phyloP scores from a whole-genome alignment of 2,888 invertebrate genomes.

The Ditula angustiorana region DNA sequence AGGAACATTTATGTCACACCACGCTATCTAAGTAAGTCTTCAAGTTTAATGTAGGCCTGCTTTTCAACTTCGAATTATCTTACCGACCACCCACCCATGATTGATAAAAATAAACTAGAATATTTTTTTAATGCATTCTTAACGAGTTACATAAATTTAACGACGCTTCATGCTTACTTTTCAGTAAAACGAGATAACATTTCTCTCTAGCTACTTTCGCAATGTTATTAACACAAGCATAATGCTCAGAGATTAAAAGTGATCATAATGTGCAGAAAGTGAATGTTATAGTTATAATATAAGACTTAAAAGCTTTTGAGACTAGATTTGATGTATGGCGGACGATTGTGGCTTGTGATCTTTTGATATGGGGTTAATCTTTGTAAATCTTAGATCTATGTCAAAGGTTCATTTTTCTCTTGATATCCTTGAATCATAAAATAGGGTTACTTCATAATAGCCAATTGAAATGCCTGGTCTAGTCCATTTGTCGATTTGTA shows the following conservation, averaged over 20 bases:
- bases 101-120: background rate
- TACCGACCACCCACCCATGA: background rate
- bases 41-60: too few species aligned
- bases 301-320: background rate
- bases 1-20: too few species aligned
- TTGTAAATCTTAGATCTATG: background rate
- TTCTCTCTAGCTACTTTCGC: conserved; percentile 48
- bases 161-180: conserved; percentile 48
- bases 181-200: conserved; percentile 46
- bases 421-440: background rate
- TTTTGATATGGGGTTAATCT: background rate
- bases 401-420: background rate
- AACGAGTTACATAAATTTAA: conserved; percentile 47
- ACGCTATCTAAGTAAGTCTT: too few species aligned
- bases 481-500: too few species aligned
- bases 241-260: conserved; percentile 43
- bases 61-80: background rate
- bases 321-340: conserved; percentile 1
- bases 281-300: background rate
- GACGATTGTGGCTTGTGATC: background rate
- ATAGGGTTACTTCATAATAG: background rate
- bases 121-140: conserved; percentile 34
- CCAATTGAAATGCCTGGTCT: too few species aligned
- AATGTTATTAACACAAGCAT: conserved; percentile 34
- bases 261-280: conserved; percentile 42